phyloP scores from a whole-genome alignment of 92 coral and sea anemone genomes.

The Metridium senile region DNA sequence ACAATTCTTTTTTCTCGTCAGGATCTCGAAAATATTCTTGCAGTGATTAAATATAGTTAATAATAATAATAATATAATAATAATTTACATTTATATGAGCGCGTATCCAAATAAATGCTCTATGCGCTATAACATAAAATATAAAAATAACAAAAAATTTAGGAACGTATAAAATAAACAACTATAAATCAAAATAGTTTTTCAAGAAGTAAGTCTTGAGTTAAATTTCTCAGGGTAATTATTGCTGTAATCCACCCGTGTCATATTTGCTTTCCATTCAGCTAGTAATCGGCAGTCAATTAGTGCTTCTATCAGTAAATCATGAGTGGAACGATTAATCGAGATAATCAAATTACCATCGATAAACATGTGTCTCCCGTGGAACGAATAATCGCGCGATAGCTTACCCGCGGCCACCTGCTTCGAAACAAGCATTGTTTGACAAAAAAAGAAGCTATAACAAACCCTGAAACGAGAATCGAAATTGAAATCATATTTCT shows the following conservation, averaged over 20 bases:
- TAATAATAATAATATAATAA: too few relatives aligned
- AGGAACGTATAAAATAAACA: too few relatives aligned
- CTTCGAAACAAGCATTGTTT: background rate
- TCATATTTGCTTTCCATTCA: background rate
- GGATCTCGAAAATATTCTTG: too few relatives aligned
- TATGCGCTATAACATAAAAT: too few relatives aligned
- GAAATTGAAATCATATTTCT: conserved; percentile 15
- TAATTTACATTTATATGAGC: too few relatives aligned
- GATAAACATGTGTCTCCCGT: conserved; percentile 8
- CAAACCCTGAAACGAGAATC: background rate
- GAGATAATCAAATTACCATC: conserved; percentile 12
- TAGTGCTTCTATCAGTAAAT: background rate
- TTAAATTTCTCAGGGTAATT: background rate
- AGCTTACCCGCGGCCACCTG: conserved; percentile 17
- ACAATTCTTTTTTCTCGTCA: too few relatives aligned
- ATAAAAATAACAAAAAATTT: too few relatives aligned
- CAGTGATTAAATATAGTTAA: too few relatives aligned
- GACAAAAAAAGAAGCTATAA: background rate
- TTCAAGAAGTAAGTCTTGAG: background rate
- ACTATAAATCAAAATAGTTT: too few relatives aligned
- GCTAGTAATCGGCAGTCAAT: background rate
- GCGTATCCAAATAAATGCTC: too few relatives aligned
- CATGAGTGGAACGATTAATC: conserved; percentile 13
- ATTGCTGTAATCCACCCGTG: background rate
- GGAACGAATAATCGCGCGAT: conserved; percentile 3